These are phyloP conservation scores for Dicentrarchus labrax DNA, from an alignment of 2,113 vertebrate genomes.

Conservation along the genomic window DNA sequence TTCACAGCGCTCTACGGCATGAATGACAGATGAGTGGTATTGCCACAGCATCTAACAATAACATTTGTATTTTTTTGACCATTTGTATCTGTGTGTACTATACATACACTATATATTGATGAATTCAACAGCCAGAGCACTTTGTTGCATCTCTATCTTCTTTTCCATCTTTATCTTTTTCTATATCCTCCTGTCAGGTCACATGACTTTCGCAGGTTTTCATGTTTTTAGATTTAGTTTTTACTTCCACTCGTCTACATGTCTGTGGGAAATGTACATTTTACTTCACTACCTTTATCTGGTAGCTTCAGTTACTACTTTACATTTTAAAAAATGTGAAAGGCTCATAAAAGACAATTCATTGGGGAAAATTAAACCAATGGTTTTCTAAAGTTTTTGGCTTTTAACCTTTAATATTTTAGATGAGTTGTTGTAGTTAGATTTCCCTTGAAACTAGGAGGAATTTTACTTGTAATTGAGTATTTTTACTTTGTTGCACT, in stretches of 20 bases:
- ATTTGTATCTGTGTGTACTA: constrained; percentile 13
- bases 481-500: not conserved
- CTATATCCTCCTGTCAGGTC: constrained; percentile 9
- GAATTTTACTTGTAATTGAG: too few relatives aligned
- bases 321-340: not conserved
- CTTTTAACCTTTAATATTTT: too few relatives aligned
- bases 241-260: not conserved
- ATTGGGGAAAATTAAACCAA: not conserved
- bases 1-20: constrained; percentile 42
- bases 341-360: not conserved
- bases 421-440: too few relatives aligned
- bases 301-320: too few relatives aligned
- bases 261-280: too few relatives aligned
- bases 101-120: constrained; percentile 6
- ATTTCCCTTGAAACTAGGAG: too few relatives aligned
- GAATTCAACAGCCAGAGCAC: not conserved
- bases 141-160: constrained; percentile 5
- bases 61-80: constrained; percentile 40
- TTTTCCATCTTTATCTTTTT: constrained; percentile 21
- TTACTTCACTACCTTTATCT: not conserved
- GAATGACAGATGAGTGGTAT: constrained; percentile 53
- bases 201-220: constrained; percentile 35
- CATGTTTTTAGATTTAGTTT: constrained; percentile 17
- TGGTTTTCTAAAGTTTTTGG: too few relatives aligned
- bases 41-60: constrained; percentile 33